phyloP scores from a whole-genome alignment of 2,888 invertebrate species.

The Euphydryas editha region DNA sequence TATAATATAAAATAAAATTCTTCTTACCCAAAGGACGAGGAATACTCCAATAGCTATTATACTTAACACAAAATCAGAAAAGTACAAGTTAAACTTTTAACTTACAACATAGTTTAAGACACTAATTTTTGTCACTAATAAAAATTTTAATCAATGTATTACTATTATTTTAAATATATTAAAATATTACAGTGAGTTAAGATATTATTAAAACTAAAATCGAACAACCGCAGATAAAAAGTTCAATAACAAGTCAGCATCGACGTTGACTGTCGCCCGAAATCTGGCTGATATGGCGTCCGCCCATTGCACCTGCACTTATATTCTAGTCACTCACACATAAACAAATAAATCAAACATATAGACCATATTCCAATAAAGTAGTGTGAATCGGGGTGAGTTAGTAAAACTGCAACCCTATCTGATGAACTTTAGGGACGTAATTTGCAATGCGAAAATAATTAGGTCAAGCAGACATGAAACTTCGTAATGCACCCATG shows the following conservation, averaged over 20 bases:
- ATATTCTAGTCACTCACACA: conserved; percentile 12
- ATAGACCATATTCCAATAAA: not conserved
- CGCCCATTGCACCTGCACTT: conserved; percentile 3
- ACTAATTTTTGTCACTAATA: no score
- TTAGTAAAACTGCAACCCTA: not conserved
- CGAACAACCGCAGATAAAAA: not conserved
- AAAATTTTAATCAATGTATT: no score
- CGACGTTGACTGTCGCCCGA: not conserved
- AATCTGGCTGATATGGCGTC: not conserved
- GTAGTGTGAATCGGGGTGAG: not conserved
- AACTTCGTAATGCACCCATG: conserved; percentile 4
- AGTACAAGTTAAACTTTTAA: no score
- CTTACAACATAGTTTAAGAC: no score
- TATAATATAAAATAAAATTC: no score
- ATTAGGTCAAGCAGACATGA: conserved; percentile 8
- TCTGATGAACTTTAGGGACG: not conserved
- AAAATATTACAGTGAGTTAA: no score
- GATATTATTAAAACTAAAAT: not conserved
- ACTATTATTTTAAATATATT: no score
- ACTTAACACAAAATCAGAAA: no score
- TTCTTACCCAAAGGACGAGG: no score
- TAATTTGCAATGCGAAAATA: not conserved
- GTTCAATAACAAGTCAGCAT: not conserved
- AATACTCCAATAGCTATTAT: no score
- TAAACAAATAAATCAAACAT: conserved; percentile 2